Conservation (phyloP, 2,113 vertebrate species). For the Athene noctua region DNA sequence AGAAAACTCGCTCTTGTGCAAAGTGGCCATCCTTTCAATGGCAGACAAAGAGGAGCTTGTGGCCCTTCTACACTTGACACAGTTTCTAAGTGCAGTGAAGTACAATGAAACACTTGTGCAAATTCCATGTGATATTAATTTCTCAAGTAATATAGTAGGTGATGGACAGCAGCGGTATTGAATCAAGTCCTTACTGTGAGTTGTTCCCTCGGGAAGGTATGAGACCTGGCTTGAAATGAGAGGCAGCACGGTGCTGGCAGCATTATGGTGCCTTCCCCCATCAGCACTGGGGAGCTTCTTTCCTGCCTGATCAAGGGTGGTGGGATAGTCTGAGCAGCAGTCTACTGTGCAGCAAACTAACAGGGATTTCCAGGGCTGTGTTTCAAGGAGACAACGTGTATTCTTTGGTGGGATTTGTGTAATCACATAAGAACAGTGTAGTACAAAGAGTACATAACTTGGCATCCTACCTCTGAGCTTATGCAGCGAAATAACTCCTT, state of each 20-base stretch:
- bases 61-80: not conserved
- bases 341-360: not conserved
- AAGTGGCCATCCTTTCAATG: not conserved
- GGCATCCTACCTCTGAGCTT: not conserved
- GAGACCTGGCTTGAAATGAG: not conserved
- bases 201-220: not conserved
- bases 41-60: not conserved
- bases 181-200: not conserved
- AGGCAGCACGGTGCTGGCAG: not conserved
- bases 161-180: not conserved
- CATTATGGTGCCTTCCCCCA: fast-evolving
- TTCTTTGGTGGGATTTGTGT: not conserved
- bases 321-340: not conserved
- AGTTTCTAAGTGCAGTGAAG: not conserved
- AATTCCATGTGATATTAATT: not conserved
- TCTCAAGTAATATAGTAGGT: not conserved
- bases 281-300: not conserved
- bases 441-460: not conserved
- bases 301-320: not conserved
- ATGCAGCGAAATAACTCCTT: not conserved
- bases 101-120: not conserved
- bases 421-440: not conserved
- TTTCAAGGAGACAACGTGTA: not conserved
- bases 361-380: not conserved
- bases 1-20: fast-evolving